Evolutionary conservation across 2,888 invertebrate genomes (phyloP).

Genomic region (Lottia scabra): DNA sequence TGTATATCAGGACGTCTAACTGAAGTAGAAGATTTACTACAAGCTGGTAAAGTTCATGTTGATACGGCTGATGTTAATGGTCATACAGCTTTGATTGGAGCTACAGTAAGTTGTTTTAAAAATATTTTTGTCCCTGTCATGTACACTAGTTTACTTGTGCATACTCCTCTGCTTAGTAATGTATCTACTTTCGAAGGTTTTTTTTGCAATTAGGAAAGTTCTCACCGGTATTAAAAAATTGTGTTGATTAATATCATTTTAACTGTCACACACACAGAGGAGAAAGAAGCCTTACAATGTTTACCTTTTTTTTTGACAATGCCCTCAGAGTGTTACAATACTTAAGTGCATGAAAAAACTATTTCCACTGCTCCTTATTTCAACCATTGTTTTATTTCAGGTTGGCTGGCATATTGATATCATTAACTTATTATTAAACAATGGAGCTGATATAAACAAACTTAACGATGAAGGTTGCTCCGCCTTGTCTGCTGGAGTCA

Average conservation of each 20-base stretch:
- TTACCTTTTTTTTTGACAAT: too few species aligned
- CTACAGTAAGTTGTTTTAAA: slow-evolving; percentile 55
- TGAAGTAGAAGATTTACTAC: slow-evolving; percentile 55
- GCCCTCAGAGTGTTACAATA: too few species aligned
- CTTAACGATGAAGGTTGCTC: slow-evolving; percentile 67
- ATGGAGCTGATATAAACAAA: slow-evolving; percentile 68
- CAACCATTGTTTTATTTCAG: slow-evolving; percentile 44
- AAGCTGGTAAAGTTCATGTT: slow-evolving; percentile 55
- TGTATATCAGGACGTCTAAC: slow-evolving; percentile 54
- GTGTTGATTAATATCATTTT: too few species aligned
- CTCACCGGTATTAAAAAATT: too few species aligned
- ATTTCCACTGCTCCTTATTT: too few species aligned
- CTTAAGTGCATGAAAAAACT: too few species aligned
- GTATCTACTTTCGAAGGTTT: too few species aligned
- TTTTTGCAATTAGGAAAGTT: too few species aligned
- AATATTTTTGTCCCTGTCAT: neutral
- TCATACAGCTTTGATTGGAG: slow-evolving; percentile 63
- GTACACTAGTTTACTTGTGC: too few species aligned
- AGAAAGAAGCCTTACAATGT: too few species aligned
- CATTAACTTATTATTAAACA: slow-evolving; percentile 65
- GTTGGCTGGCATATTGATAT: slow-evolving; percentile 64
- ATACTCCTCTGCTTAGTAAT: too few species aligned
- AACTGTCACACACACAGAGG: too few species aligned
- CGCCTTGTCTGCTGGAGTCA: slow-evolving; percentile 63
- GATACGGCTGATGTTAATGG: slow-evolving; percentile 65